A percentile compares a stretch with the other conserved stretches of the same genome.
Evolutionary conservation across 37 sponge, comb jelly and placozoan species (phyloP).

Genomic region (Bolinopsis microptera): DNA sequence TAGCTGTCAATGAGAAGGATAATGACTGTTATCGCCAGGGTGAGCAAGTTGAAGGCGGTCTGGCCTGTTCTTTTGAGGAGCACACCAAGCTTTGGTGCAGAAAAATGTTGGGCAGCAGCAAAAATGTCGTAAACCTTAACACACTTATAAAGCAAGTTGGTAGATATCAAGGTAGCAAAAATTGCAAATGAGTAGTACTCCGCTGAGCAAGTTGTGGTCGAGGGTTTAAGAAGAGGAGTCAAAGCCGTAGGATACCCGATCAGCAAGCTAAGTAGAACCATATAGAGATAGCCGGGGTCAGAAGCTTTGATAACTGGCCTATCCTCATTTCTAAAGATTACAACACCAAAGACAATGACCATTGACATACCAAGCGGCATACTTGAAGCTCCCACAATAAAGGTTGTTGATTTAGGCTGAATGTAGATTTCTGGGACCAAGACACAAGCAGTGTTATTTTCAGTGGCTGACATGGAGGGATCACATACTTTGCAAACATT

Average conservation of each 20-base stretch:
- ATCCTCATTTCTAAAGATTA: not conserved
- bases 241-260: not conserved
- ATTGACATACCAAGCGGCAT: not conserved
- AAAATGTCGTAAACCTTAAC: not conserved
- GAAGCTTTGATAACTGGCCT: conserved; percentile 44
- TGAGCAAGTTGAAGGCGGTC: not conserved
- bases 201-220: not conserved
- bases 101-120: not conserved
- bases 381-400: not conserved
- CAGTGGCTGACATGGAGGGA: not conserved
- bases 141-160: conserved; percentile 20
- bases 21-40: not conserved
- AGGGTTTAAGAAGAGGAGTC: conserved; percentile 11
- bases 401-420: not conserved
- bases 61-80: conserved; percentile 31
- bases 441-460: not conserved
- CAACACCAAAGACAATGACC: not conserved
- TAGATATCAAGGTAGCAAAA: conserved; percentile 16
- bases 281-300: conserved; percentile 29
- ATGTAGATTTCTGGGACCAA: not conserved
- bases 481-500: not conserved
- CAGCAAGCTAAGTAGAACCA: not conserved
- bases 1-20: not conserved
- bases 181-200: not conserved
- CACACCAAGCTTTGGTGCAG: not conserved